Evolutionary conservation across 2,888 invertebrate species (phyloP).

Genomic region (Leptogaster cylindrica): DNA sequence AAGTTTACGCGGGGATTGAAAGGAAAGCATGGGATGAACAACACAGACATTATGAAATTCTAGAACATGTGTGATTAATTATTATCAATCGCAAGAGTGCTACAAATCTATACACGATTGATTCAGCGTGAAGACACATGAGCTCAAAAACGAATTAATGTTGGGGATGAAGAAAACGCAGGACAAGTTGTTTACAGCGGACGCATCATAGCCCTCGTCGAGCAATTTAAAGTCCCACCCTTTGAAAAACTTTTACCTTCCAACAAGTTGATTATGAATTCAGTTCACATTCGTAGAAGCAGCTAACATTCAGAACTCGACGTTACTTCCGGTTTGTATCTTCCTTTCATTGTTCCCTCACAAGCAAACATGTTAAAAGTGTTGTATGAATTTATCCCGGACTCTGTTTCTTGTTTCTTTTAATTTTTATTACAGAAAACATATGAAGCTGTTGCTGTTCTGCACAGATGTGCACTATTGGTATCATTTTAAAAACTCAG

Average conservation of each 20-base stretch:
- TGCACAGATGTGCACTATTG: background rate
- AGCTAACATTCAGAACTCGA: conserved; percentile 18
- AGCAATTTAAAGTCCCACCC: conserved; percentile 5
- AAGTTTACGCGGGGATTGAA: no score
- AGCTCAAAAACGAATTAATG: background rate
- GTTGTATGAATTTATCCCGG: background rate
- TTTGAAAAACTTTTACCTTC: conserved; percentile 29
- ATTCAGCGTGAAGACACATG: background rate
- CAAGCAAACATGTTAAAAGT: background rate
- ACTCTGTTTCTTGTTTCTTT: background rate
- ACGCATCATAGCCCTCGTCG: background rate
- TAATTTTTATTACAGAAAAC: conserved; percentile 1
- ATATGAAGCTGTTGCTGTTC: background rate
- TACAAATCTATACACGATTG: conserved; percentile 3
- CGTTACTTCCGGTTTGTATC: conserved; percentile 33
- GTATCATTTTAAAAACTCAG: background rate
- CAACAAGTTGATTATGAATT: conserved; percentile 48
- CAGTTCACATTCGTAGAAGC: conserved; percentile 45
- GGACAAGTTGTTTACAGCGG: no score
- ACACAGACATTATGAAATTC: no score
- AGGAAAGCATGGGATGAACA: no score
- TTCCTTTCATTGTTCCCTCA: conserved; percentile 9
- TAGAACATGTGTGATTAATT: no score
- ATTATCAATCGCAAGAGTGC: no score
- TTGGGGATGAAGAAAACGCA: background rate